Conservation (phyloP, 2,113 vertebrate genomes). For the Osmerus eperlanus region DNA sequence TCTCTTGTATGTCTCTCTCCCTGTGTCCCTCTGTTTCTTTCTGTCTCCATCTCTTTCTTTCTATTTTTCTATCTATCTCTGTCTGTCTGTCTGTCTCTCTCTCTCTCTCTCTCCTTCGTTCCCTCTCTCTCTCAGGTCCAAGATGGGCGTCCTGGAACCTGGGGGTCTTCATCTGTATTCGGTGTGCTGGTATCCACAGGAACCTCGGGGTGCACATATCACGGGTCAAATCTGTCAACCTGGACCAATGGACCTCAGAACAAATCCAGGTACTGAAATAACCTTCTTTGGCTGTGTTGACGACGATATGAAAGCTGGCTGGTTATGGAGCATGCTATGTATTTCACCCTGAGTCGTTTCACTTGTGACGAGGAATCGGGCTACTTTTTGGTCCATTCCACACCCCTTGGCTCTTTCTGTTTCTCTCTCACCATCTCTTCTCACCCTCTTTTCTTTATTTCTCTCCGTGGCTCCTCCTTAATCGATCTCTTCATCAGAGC, state of each 20-base stretch:
- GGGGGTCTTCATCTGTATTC: conserved; percentile 98
- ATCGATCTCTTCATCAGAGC: conserved; percentile 69
- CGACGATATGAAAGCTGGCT: too few species aligned
- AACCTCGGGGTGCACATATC: conserved; percentile 99
- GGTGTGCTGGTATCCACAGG: conserved; percentile 98
- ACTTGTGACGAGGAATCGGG: too few species aligned
- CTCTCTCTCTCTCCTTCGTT: not conserved
- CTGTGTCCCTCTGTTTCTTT: too few species aligned
- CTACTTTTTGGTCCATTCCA: too few species aligned
- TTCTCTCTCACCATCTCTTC: too few species aligned
- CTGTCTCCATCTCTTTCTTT: not conserved
- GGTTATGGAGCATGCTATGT: too few species aligned
- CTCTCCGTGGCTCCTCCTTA: not conserved
- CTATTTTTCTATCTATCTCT: not conserved
- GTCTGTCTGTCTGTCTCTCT: not conserved
- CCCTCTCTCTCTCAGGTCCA: conserved; percentile 76
- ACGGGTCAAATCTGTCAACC: conserved; percentile 96
- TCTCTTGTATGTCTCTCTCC: too few species aligned
- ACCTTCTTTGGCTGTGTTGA: too few species aligned
- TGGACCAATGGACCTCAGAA: conserved; percentile 98
- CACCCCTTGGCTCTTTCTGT: too few species aligned
- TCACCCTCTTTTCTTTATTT: too few species aligned
- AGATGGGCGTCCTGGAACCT: conserved; percentile 99
- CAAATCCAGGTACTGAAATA: conserved; percentile 88
- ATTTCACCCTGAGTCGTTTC: too few species aligned